A percentile compares a stretch with the other conserved stretches of the same genome.
Conservation (phyloP, 2,888 invertebrate genomes). For the Catonia carolina region DNA sequence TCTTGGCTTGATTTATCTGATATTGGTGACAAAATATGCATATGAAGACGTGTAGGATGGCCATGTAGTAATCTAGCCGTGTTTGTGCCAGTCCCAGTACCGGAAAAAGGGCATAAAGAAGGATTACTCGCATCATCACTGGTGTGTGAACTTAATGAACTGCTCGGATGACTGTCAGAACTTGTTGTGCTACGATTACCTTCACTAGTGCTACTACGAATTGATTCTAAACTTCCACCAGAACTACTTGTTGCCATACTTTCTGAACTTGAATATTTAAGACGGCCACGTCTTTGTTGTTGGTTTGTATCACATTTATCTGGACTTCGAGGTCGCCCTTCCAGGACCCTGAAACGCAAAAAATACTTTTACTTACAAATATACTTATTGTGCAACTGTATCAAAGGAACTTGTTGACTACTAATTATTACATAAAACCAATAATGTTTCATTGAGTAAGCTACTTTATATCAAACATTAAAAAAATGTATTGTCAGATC, state of each 20-base stretch:
- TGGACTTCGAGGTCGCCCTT: constrained; percentile 20
- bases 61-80: constrained; percentile 10
- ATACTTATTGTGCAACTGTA: too few relatives aligned
- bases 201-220: constrained; percentile 80
- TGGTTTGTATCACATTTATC: background rate
- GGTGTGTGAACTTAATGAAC: constrained; percentile 77
- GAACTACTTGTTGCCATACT: constrained; percentile 77
- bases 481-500: too few relatives aligned
- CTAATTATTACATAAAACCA: too few relatives aligned
- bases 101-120: constrained; percentile 42
- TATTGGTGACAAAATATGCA: constrained; percentile 82
- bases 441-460: too few relatives aligned
- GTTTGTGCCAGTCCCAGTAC: constrained; percentile 30
- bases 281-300: constrained; percentile 47
- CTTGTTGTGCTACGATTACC: constrained; percentile 80
- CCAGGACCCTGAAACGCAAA: constrained; percentile 10
- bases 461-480: too few relatives aligned
- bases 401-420: too few relatives aligned
- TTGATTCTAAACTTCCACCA: constrained; percentile 80
- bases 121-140: constrained; percentile 55
- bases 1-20: constrained; percentile 87
- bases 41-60: constrained; percentile 58
- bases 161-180: constrained; percentile 75
- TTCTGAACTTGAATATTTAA: constrained; percentile 70
- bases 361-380: too few relatives aligned